A percentile compares a stretch with the other conserved stretches of the same genome.
Conservation (phyloP, 2,888 invertebrate species). For the Chloromyia formosa region DNA sequence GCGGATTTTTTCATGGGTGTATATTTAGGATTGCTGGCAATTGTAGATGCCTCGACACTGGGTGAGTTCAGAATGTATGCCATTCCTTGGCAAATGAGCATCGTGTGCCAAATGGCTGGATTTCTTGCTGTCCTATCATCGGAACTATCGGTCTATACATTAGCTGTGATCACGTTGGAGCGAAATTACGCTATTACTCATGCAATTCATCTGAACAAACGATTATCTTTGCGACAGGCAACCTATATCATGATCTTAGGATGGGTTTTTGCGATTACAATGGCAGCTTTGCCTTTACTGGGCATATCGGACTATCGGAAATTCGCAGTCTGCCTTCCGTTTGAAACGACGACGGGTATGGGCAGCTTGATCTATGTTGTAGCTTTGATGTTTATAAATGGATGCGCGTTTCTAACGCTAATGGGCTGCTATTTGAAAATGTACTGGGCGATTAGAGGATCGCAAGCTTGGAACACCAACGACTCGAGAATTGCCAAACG, state of each 20-base stretch:
- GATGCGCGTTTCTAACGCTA: conserved; percentile 91
- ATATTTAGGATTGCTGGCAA: conserved; percentile 91
- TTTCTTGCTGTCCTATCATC: conserved; percentile 94
- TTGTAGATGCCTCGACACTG: conserved; percentile 94
- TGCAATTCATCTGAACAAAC: conserved; percentile 96
- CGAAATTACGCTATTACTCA: conserved; percentile 97
- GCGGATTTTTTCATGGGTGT: conserved; percentile 98
- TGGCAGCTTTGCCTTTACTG: conserved; percentile 88
- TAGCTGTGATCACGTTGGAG: conserved; percentile 95
- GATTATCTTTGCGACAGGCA: conserved; percentile 89
- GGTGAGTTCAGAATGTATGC: conserved; percentile 97
- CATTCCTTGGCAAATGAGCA: conserved; percentile 96
- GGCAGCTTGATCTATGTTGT: conserved; percentile 89
- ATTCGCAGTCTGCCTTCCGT: conserved; percentile 96
- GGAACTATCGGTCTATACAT: conserved; percentile 93
- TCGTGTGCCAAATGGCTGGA: conserved; percentile 92
- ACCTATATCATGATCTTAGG: conserved; percentile 91
- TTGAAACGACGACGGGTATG: conserved; percentile 83
- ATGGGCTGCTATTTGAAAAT: conserved; percentile 97
- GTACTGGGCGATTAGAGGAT: conserved; percentile 97
- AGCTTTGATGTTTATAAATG: conserved; percentile 89
- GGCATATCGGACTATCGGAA: conserved; percentile 95
- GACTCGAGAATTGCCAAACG: conserved; percentile 95
- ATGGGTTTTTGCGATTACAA: conserved; percentile 88
- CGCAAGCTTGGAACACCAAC: conserved; percentile 97